Evolutionary conservation across 2,797 vertebrate species (phyloP).

Genomic region (Microchirus variegatus): DNA sequence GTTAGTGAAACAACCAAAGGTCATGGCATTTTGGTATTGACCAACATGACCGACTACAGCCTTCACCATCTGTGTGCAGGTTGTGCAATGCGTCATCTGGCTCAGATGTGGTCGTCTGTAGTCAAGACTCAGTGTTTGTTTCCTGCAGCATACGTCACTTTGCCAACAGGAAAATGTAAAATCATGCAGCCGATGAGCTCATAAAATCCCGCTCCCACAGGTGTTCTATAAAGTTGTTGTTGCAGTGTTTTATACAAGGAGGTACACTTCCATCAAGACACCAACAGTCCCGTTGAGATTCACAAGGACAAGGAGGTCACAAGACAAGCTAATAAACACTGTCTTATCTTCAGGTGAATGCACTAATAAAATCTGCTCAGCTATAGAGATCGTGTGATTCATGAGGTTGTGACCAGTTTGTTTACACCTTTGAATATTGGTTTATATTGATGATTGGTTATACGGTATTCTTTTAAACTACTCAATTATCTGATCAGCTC

Average conservation of each 20-base stretch:
- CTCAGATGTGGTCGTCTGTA: constrained; percentile 19
- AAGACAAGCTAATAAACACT: constrained; percentile 54
- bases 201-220: constrained; percentile 70
- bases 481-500: constrained; percentile 61
- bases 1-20: constrained; percentile 16
- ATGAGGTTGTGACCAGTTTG: constrained; percentile 56
- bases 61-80: constrained; percentile 20
- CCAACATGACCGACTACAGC: constrained; percentile 16
- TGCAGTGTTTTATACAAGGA: constrained; percentile 70
- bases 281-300: constrained; percentile 60
- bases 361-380: constrained; percentile 65
- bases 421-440: constrained; percentile 58
- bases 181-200: constrained; percentile 65
- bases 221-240: constrained; percentile 77
- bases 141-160: constrained; percentile 74
- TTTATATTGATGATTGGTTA: constrained; percentile 59
- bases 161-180: constrained; percentile 77
- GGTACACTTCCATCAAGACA: constrained; percentile 72
- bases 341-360: constrained; percentile 61
- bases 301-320: constrained; percentile 73
- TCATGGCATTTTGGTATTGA: constrained; percentile 19
- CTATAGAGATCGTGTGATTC: constrained; percentile 58
- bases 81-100: neutral
- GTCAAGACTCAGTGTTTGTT: constrained; percentile 56
- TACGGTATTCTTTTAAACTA: constrained; percentile 54